phyloP scores from a whole-genome alignment of 92 coral and sea anemone genomes.

The Micromussa lordhowensis region DNA sequence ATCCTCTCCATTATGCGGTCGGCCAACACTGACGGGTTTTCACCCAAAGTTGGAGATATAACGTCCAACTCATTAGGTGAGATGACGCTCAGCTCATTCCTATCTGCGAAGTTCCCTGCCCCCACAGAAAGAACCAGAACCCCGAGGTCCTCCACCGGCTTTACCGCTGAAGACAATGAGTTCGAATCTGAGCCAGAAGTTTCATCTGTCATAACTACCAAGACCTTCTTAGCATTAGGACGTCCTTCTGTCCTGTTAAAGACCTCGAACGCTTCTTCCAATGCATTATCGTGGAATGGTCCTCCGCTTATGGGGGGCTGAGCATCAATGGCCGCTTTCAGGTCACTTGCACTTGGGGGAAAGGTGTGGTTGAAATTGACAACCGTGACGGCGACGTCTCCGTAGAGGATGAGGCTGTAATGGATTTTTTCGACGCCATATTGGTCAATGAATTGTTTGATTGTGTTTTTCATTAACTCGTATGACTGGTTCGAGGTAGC shows the following conservation, averaged over 20 bases:
- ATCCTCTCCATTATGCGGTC: slow-evolving; percentile 70
- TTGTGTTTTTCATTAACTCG: slow-evolving; percentile 66
- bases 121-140: slow-evolving; percentile 69
- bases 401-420: slow-evolving; percentile 66
- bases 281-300: slow-evolving; percentile 59
- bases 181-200: background rate
- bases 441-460: slow-evolving; percentile 60
- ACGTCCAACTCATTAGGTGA: slow-evolving; percentile 63
- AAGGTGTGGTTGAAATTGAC: slow-evolving; percentile 49
- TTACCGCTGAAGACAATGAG: slow-evolving; percentile 24
- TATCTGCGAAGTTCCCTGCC: slow-evolving; percentile 53
- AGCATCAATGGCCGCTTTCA: slow-evolving; percentile 61
- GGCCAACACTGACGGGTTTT: slow-evolving; percentile 49
- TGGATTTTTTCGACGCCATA: slow-evolving; percentile 67
- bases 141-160: slow-evolving; percentile 44
- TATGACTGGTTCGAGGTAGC: slow-evolving; percentile 55
- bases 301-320: slow-evolving; percentile 57
- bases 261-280: slow-evolving; percentile 56
- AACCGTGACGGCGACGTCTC: slow-evolving; percentile 29
- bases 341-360: slow-evolving; percentile 40
- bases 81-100: slow-evolving; percentile 47
- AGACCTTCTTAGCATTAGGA: slow-evolving; percentile 57
- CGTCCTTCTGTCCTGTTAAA: slow-evolving; percentile 66
- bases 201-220: slow-evolving; percentile 81
- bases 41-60: slow-evolving; percentile 43